phyloP scores from a whole-genome alignment of 2,113 vertebrate species.

The Eulemur rufifrons region DNA sequence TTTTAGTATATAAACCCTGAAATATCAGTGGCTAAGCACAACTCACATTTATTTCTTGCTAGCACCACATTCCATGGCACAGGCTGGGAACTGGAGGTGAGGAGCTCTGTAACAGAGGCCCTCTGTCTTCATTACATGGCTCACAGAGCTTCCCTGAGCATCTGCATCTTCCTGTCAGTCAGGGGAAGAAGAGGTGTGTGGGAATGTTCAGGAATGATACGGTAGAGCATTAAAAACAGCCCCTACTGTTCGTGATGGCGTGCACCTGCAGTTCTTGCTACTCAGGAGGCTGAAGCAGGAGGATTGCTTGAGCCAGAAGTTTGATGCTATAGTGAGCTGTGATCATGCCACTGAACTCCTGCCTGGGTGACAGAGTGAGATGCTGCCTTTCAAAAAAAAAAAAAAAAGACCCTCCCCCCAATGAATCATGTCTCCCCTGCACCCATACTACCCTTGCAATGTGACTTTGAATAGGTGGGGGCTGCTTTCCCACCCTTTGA shows the following conservation, averaged over 20 bases:
- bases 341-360: no score
- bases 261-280: no score
- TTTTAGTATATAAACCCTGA: slow-evolving; percentile 16
- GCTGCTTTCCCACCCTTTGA: not conserved
- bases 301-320: no score
- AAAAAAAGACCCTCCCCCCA: no score
- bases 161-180: not conserved
- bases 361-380: no score
- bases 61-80: not conserved
- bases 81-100: not conserved
- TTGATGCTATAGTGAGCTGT: not conserved
- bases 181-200: not conserved
- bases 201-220: not conserved
- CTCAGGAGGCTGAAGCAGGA: no score
- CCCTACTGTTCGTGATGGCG: no score
- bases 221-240: not conserved
- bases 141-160: not conserved
- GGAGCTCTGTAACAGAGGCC: not conserved
- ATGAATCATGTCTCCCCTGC: not conserved
- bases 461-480: not conserved
- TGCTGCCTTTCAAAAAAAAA: no score
- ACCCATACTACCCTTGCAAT: not conserved
- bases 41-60: not conserved
- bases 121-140: not conserved
- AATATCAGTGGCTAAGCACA: not conserved